phyloP scores from a whole-genome alignment of 2,888 invertebrate species.

The Drosophila rellima region DNA sequence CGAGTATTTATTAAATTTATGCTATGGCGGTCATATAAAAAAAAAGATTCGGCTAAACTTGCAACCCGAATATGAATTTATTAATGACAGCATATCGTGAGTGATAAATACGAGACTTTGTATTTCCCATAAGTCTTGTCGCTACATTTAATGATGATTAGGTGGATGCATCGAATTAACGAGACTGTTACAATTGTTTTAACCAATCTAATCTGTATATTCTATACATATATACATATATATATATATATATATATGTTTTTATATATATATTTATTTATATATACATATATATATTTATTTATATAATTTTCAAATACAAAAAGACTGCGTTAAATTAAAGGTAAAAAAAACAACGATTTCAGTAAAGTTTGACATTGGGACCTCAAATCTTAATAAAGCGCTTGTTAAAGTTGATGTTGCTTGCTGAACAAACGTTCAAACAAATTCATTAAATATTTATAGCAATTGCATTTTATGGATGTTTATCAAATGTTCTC shows the following conservation, averaged over 20 bases:
- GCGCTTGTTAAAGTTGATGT: neutral
- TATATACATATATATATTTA: constrained; percentile 27
- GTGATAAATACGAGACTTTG: neutral
- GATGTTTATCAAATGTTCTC: constrained; percentile 1
- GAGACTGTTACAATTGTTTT: neutral
- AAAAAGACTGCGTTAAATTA: constrained; percentile 48
- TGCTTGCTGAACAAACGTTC: constrained; percentile 5
- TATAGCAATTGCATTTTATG: constrained; percentile 13
- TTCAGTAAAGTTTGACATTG: constrained; percentile 11
- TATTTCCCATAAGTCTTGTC: too few species aligned
- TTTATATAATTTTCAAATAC: constrained; percentile 66
- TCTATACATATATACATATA: constrained; percentile 13
- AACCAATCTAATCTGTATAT: neutral
- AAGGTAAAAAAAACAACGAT: constrained; percentile 4
- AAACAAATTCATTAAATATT: constrained; percentile 3
- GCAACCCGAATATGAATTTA: neutral
- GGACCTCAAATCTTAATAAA: constrained; percentile 12
- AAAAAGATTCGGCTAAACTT: neutral
- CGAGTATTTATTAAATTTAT: neutral
- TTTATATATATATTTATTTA: constrained; percentile 33
- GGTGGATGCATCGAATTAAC: neutral
- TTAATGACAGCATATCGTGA: neutral
- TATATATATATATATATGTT: constrained; percentile 23
- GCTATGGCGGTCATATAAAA: neutral
- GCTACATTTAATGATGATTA: neutral